Conservation (phyloP, 2,797 vertebrate species). For the Diceros bicornis region DNA sequence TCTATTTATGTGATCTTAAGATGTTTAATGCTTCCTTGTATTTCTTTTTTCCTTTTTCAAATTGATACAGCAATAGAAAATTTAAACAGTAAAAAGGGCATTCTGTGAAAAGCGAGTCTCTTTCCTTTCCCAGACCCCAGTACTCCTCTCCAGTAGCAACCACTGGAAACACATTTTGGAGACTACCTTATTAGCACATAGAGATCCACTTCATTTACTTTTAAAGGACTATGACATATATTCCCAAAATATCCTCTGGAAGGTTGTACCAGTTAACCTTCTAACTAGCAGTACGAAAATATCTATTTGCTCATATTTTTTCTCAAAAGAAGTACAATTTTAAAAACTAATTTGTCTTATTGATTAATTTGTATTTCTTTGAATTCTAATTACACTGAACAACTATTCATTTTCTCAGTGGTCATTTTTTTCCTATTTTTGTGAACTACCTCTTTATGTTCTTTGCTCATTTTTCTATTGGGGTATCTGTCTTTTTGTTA, state of each 20-base stretch:
- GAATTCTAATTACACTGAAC: constrained; percentile 22
- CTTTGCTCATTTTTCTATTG: constrained; percentile 17
- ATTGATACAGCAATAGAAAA: not conserved
- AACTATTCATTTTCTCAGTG: constrained; percentile 34
- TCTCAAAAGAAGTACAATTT: not conserved
- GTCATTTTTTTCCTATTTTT: not conserved
- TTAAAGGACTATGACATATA: not conserved
- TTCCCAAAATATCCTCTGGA: constrained; percentile 1
- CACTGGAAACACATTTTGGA: not conserved
- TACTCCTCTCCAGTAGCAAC: not conserved
- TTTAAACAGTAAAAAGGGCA: not conserved
- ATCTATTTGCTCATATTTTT: not conserved
- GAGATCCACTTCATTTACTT: not conserved
- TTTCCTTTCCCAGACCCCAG: not conserved
- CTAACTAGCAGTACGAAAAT: constrained; percentile 18
- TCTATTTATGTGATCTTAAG: constrained; percentile 19
- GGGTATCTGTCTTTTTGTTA: not conserved
- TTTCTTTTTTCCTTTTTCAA: not conserved
- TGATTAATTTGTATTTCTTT: constrained; percentile 24
- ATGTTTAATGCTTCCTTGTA: constrained; percentile 18
- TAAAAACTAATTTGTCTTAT: constrained; percentile 3
- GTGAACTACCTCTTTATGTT: not conserved
- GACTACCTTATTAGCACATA: not conserved
- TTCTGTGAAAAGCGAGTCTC: not conserved
- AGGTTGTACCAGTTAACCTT: not conserved